Evolutionary conservation across 2,797 vertebrate species (phyloP).

Genomic region (Pelochelys cantorii): DNA sequence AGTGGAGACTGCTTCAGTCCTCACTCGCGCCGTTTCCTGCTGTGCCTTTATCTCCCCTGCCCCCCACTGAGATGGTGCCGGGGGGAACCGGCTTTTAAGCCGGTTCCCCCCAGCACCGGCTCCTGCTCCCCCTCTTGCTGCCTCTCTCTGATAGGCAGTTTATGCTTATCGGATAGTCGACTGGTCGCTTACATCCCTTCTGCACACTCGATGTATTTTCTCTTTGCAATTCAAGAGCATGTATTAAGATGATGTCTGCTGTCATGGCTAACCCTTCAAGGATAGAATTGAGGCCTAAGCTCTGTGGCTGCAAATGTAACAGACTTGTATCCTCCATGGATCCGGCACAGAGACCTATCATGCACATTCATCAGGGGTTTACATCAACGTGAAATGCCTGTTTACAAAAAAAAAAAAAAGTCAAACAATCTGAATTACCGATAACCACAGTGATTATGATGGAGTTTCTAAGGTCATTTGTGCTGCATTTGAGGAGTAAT

Average conservation of each 20-base stretch:
- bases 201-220: not conserved
- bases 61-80: too few species aligned
- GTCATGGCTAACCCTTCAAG: not conserved
- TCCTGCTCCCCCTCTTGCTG: too few species aligned
- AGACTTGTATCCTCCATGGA: not conserved
- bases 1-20: too few species aligned
- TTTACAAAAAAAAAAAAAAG: rapidly evolving
- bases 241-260: not conserved
- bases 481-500: not conserved
- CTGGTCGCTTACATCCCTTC: not conserved
- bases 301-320: not conserved
- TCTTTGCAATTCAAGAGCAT: not conserved
- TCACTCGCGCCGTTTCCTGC: too few species aligned
- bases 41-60: too few species aligned
- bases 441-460: not conserved
- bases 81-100: too few species aligned
- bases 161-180: too few species aligned
- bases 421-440: not conserved
- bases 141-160: too few species aligned
- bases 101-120: too few species aligned
- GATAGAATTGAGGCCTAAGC: not conserved
- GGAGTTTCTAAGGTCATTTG: not conserved
- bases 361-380: rapidly evolving
- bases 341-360: rapidly evolving
- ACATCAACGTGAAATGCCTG: rapidly evolving